Percentiles rank a stretch among this genome's conserved stretches.
Conservation (phyloP, 2,113 vertebrate genomes). For the Jacana jacana region DNA sequence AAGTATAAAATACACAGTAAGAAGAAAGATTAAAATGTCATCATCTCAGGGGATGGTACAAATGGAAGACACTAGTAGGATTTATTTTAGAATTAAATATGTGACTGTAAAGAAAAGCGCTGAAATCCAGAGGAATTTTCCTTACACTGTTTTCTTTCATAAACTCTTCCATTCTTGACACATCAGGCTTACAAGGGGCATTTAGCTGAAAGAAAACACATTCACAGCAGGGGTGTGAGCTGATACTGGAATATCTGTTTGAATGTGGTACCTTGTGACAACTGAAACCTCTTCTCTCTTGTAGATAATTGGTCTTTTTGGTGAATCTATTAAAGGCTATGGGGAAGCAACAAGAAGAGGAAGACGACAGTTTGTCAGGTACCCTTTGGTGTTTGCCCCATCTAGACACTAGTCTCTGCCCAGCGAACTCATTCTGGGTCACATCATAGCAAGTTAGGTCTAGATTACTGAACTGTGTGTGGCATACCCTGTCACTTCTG, state of each 20-base stretch:
- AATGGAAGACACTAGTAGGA: background rate
- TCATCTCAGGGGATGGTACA: background rate
- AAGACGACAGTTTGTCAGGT: slow-evolving; percentile 92
- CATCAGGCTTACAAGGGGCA: background rate
- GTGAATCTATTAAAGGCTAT: slow-evolving; percentile 90
- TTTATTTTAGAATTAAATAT: background rate
- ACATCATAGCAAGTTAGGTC: background rate
- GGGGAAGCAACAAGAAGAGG: slow-evolving; percentile 89
- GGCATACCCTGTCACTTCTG: background rate
- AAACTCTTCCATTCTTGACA: background rate
- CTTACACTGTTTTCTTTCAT: background rate
- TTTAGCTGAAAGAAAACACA: background rate
- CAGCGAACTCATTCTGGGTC: background rate
- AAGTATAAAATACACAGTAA: background rate
- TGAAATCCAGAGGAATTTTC: background rate
- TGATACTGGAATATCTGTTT: background rate
- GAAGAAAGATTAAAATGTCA: background rate
- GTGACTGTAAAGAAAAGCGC: background rate
- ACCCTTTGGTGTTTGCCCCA: background rate
- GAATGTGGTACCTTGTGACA: background rate
- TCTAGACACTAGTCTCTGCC: background rate
- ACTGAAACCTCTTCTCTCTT: background rate
- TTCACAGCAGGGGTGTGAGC: background rate
- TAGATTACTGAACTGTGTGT: background rate
- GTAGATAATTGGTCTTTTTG: slow-evolving; percentile 88